Base-by-base conservation (phyloP, 2,888 invertebrate species). In the Epicampocera succincta region DNA sequence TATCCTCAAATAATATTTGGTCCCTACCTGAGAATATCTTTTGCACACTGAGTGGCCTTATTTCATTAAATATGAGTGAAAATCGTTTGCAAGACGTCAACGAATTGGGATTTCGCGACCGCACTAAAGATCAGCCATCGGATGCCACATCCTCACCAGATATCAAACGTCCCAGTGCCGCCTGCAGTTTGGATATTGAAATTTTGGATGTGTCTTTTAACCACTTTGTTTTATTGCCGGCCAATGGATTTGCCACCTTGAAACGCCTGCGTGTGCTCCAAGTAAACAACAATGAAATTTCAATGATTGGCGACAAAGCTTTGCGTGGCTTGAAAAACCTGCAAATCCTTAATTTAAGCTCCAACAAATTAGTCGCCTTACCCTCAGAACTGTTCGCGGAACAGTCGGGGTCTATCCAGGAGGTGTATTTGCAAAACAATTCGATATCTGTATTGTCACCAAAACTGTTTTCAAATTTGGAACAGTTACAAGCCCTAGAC, bases 381-480 rank as follows among this genome's bases (percentile, higher is more conserved):
- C 98, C 98, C 52, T 94, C 96, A 83, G 95, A 95, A 88, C 92
- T 98, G 84, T 97, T 98, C 88, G 93, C 93, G 89, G 96, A 97
- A 91, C 94, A 94, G 87, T 92, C 94, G 66, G 94, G 94, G 84
- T 94, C 95, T 82, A 94, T 98, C 86, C 96, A 95, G 91, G 97
- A 97, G 92, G 94, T 98, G 88, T 95, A 97, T 91, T 92, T 97
- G 89, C 96, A 97, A 91, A 97, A 97, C 91, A 98, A 98, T 92
- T 96, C 97, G 21, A 95, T 98, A 86, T 95, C 95, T 89, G 95
- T 95, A 54, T 92, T 98, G 85, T 95, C 97, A 85, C 96, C 96
- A 0, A 95, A 95, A 85, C 92, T 98, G 71, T 96, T 98, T 89
- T 94, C 95, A n/a, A 95, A 96, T 90, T 92, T 97, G 85, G 95